A percentile compares a stretch with the other conserved stretches of the same genome.
These are phyloP conservation scores for Pygoscelis antarcticus DNA, from an alignment of 2,113 vertebrate genomes.

Conservation along the genomic window DNA sequence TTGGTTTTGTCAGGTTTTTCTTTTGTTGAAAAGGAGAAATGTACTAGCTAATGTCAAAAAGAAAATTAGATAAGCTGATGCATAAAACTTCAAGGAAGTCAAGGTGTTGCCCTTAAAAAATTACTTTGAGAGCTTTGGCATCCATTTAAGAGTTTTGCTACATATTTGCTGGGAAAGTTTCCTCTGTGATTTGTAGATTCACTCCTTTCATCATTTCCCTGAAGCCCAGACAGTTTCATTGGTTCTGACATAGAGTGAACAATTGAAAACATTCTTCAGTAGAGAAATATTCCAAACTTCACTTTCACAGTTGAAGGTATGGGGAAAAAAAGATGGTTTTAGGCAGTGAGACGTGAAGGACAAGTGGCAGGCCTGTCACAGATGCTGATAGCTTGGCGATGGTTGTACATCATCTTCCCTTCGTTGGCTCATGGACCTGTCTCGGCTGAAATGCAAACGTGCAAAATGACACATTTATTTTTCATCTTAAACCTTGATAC, in stretches of 20 bases:
- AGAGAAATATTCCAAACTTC: slow-evolving; percentile 67
- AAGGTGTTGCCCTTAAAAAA: background rate
- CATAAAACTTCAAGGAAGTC: slow-evolving; percentile 20
- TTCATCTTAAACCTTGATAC: slow-evolving; percentile 68
- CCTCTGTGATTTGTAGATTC: slow-evolving; percentile 37
- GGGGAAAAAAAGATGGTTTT: slow-evolving; percentile 69
- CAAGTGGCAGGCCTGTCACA: slow-evolving; percentile 81
- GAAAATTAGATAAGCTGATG: slow-evolving; percentile 1
- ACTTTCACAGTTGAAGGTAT: slow-evolving; percentile 65
- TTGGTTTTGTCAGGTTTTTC: slow-evolving; percentile 25
- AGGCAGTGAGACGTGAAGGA: slow-evolving; percentile 92
- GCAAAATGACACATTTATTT: slow-evolving; percentile 75
- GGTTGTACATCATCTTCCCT: slow-evolving; percentile 94
- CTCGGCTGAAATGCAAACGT: slow-evolving; percentile 76
- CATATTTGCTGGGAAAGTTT: background rate
- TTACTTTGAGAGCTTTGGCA: background rate
- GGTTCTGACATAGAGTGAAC: slow-evolving; percentile 46
- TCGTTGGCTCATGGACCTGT: slow-evolving; percentile 76
- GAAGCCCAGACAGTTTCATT: slow-evolving; percentile 45
- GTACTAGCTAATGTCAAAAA: slow-evolving; percentile 7
- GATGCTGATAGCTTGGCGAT: slow-evolving; percentile 81
- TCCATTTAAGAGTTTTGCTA: background rate
- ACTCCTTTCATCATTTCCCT: slow-evolving; percentile 37
- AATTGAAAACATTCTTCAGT: slow-evolving; percentile 55
- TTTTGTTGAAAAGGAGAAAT: slow-evolving; percentile 1